A percentile compares a stretch with the other conserved stretches of the same genome.
phyloP scores from a whole-genome alignment of 1,140 invertebrate species.

The Belonocnema kinseyi region DNA sequence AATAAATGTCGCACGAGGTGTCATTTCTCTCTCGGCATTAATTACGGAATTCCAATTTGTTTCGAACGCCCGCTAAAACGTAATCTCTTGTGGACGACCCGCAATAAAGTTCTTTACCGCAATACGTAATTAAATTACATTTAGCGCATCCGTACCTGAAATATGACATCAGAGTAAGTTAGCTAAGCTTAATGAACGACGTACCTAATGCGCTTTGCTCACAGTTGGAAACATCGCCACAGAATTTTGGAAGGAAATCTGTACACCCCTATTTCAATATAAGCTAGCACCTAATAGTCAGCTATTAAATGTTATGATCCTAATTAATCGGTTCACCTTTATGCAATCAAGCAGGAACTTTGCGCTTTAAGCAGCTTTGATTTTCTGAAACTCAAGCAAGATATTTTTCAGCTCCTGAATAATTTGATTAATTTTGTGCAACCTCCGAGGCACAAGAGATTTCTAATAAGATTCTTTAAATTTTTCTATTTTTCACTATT shows the following conservation, averaged over 20 bases:
- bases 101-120: slow-evolving; percentile 12
- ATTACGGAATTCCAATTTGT: not conserved
- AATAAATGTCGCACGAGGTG: not conserved
- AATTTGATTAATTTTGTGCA: too few species aligned
- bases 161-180: slow-evolving; percentile 24
- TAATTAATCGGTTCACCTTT: not conserved
- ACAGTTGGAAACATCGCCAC: not conserved
- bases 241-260: slow-evolving; percentile 3
- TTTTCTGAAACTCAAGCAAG: too few species aligned
- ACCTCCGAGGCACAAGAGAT: too few species aligned
- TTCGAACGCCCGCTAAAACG: not conserved
- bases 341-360: not conserved
- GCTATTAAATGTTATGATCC: not conserved
- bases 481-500: too few species aligned
- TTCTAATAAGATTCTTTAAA: too few species aligned
- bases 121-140: slow-evolving; percentile 17
- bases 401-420: too few species aligned
- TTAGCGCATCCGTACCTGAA: not conserved
- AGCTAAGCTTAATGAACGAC: slow-evolving; percentile 15
- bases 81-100: slow-evolving; percentile 12
- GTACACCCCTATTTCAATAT: not conserved
- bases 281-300: too few species aligned
- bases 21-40: not conserved
- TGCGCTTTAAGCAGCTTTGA: too few species aligned
- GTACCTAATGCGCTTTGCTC: slow-evolving; percentile 18